Conservation (phyloP, 2,113 vertebrate species). For the Vicugna pacos region DNA sequence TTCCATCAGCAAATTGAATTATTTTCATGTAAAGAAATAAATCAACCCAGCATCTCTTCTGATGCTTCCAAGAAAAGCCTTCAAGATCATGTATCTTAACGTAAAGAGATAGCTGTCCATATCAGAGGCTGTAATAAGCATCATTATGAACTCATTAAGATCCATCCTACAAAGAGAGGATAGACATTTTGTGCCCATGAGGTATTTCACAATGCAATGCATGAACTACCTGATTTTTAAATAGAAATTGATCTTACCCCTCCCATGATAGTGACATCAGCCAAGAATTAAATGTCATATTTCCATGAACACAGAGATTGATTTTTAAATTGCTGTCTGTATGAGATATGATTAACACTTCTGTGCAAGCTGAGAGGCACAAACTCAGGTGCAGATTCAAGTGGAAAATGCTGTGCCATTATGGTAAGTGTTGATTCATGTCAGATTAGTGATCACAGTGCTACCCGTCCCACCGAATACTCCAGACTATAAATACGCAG, state of each 20-base stretch:
- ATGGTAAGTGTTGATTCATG: constrained; percentile 61
- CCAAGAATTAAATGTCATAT: constrained; percentile 77
- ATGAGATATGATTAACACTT: constrained; percentile 73
- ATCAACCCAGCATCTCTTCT: background rate
- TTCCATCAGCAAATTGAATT: background rate
- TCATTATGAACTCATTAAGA: background rate
- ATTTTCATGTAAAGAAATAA: background rate
- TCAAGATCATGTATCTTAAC: background rate
- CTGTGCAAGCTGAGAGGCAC: constrained; percentile 60
- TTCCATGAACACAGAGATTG: constrained; percentile 70
- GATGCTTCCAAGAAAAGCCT: background rate
- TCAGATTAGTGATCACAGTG: constrained; percentile 61
- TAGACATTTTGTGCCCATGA: background rate
- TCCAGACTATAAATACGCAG: background rate
- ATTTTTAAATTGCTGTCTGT: constrained; percentile 76
- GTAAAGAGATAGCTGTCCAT: background rate
- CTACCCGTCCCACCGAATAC: constrained; percentile 40
- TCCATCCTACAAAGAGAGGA: background rate
- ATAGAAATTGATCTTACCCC: constrained; percentile 18
- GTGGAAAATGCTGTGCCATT: constrained; percentile 62
- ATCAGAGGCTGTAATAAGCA: background rate
- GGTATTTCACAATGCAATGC: background rate
- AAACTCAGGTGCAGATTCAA: constrained; percentile 71
- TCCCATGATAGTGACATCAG: constrained; percentile 62
- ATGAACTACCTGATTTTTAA: constrained; percentile 52